These are phyloP conservation scores for Scaptomyza montana DNA, from an alignment of 1,140 invertebrate species.

Conservation along the genomic window DNA sequence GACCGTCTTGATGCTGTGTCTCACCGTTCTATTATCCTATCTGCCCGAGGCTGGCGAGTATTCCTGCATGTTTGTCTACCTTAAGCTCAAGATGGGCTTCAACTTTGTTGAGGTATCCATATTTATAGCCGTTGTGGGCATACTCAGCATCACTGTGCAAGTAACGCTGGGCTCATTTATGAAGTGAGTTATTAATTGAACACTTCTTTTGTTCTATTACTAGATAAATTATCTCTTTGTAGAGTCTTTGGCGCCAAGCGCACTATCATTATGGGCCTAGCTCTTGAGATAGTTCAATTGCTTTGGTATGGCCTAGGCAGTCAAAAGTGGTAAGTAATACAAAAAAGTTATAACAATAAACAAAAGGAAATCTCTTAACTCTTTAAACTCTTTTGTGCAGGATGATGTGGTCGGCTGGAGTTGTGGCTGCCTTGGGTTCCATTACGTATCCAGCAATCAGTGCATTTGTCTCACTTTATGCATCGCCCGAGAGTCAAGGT, in stretches of 20 bases:
- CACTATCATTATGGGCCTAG: slow-evolving; percentile 97
- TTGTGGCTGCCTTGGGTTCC: slow-evolving; percentile 96
- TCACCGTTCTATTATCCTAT: slow-evolving; percentile 98
- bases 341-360: no score
- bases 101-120: slow-evolving; percentile 96
- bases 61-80: slow-evolving; percentile 99
- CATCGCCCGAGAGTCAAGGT: slow-evolving; percentile 98
- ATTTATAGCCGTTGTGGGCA: slow-evolving; percentile 98
- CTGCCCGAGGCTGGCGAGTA: slow-evolving; percentile 99
- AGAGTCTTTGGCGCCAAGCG: slow-evolving; percentile 94
- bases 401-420: slow-evolving; percentile 99
- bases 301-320: slow-evolving; percentile 97
- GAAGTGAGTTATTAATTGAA: slow-evolving; percentile 75
- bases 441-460: slow-evolving; percentile 99
- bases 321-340: slow-evolving; percentile 84
- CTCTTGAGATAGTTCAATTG: slow-evolving; percentile 98
- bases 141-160: slow-evolving; percentile 98
- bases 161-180: slow-evolving; percentile 95
- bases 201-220: not conserved
- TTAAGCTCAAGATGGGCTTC: slow-evolving; percentile 99
- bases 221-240: no score
- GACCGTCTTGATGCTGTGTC: slow-evolving; percentile 97
- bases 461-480: slow-evolving; percentile 98
- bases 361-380: no score
- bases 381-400: slow-evolving; percentile 82